These are phyloP conservation scores for Corythucha ciliata DNA, from an alignment of 2,888 invertebrate genomes.

Conservation along the genomic window DNA sequence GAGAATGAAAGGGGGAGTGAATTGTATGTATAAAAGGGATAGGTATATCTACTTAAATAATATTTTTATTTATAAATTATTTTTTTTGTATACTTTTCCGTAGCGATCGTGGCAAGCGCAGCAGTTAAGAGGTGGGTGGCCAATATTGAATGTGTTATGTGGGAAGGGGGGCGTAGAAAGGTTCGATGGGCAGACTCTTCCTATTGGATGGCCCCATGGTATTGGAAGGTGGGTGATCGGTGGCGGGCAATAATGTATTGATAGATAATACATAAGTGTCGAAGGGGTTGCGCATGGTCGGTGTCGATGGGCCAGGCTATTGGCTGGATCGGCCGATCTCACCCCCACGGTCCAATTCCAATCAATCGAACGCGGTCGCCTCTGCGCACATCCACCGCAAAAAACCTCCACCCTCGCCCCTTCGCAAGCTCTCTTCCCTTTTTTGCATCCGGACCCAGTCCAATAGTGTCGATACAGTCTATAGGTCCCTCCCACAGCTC, in stretches of 20 bases:
- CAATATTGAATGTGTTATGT: conserved; percentile 16
- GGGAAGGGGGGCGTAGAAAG: conserved; percentile 3
- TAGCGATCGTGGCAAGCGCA: too few relatives aligned
- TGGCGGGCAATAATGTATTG: conserved; percentile 28
- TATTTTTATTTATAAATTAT: too few relatives aligned
- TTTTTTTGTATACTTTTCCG: too few relatives aligned
- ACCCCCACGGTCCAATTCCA: conserved; percentile 31
- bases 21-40: too few relatives aligned
- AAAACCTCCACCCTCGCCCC: conserved; percentile 20
- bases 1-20: too few relatives aligned
- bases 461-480: conserved; percentile 29
- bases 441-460: conserved; percentile 31
- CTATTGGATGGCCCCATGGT: conserved; percentile 12
- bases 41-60: too few relatives aligned
- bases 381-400: conserved; percentile 28
- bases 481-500: conserved; percentile 24
- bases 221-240: conserved; percentile 9
- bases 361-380: conserved; percentile 33
- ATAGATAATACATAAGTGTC: conserved; percentile 33
- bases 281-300: conserved; percentile 30
- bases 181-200: conserved; percentile 12
- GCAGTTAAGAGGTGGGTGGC: conserved; percentile 7
- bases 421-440: conserved; percentile 39
- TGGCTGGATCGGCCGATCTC: conserved; percentile 29
- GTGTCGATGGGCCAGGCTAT: conserved; percentile 26